A percentile compares a stretch with the other conserved stretches of the same genome.
Evolutionary conservation across 2,113 vertebrate genomes (phyloP).

Genomic region (Oncorhynchus clarkii): DNA sequence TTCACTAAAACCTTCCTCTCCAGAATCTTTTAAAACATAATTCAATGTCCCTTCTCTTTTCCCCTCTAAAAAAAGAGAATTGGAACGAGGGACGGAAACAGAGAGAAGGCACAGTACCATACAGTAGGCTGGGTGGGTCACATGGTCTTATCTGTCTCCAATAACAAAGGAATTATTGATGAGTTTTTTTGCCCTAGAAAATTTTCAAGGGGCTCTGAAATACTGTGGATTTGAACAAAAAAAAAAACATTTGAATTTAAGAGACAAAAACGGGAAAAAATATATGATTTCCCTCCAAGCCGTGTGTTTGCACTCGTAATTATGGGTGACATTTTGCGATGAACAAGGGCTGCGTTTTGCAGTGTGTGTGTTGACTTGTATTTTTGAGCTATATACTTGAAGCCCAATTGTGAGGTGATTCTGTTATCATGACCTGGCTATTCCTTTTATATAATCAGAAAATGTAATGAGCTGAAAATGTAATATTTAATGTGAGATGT

Average conservation of each 20-base stretch:
- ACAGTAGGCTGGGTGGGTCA: constrained; percentile 9
- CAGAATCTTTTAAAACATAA: constrained; percentile 34
- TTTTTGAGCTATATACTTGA: not conserved
- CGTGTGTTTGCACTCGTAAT: constrained; percentile 3
- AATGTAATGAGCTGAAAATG: too few species aligned
- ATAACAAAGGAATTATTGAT: constrained; percentile 9
- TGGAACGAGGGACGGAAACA: not conserved
- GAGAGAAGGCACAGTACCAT: too few species aligned
- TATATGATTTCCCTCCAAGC: not conserved
- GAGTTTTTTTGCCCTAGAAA: constrained; percentile 25
- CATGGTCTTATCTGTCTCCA: constrained; percentile 12
- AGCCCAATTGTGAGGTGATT: constrained; percentile 25
- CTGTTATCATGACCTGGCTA: constrained; percentile 56
- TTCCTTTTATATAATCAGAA: constrained; percentile 47
- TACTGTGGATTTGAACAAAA: not conserved
- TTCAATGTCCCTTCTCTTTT: not conserved
- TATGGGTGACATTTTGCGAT: constrained; percentile 11
- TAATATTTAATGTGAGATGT: constrained; percentile 78
- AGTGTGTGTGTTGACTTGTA: not conserved
- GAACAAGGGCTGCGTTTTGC: constrained; percentile 15
- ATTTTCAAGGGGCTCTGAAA: constrained; percentile 10
- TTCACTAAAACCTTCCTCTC: constrained; percentile 32
- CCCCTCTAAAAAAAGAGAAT: not conserved
- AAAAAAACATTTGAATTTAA: not conserved
- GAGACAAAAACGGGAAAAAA: too few species aligned